A percentile compares a stretch with the other conserved stretches of the same genome.
Conservation (phyloP, 1,140 invertebrate genomes). For the Nasonia vitripennis region DNA sequence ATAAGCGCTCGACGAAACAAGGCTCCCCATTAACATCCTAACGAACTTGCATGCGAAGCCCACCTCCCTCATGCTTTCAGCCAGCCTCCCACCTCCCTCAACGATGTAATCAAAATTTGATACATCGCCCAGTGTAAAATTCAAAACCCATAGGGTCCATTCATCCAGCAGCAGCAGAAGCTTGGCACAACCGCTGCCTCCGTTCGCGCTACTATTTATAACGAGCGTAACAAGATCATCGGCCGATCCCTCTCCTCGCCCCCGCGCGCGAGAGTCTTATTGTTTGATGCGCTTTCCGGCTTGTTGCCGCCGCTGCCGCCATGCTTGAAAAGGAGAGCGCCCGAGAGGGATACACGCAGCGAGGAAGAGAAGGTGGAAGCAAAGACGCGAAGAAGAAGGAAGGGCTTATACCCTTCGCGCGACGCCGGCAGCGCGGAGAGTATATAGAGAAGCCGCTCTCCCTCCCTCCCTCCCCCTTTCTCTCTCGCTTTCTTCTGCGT, state of each 20-base stretch:
- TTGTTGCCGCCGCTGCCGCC: slow-evolving; percentile 1
- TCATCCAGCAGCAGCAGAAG: neutral
- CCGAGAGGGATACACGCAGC: slow-evolving; percentile 13
- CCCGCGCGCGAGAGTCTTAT: slow-evolving; percentile 26
- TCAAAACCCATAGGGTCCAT: slow-evolving; percentile 33
- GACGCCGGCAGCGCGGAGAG: no score
- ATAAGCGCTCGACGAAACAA: neutral
- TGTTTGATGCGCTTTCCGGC: slow-evolving; percentile 33
- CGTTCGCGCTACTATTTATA: slow-evolving; percentile 27
- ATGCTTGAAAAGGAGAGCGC: slow-evolving; percentile 11
- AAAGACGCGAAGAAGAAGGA: slow-evolving; percentile 7
- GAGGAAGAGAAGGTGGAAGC: neutral
- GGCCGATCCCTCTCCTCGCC: neutral
- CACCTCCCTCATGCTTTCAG: neutral
- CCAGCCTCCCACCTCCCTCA: slow-evolving; percentile 3
- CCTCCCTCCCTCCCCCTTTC: neutral
- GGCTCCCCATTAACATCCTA: slow-evolving; percentile 20
- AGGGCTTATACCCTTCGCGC: slow-evolving; percentile 34
- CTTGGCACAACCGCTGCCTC: no score
- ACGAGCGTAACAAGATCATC: slow-evolving; percentile 38
- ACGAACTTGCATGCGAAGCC: slow-evolving; percentile 8
- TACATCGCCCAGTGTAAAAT: slow-evolving; percentile 26
- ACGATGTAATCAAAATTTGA: slow-evolving; percentile 46
- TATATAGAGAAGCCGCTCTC: neutral
- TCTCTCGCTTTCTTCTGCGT: neutral